Evolutionary conservation across 2,113 vertebrate genomes (phyloP).

Genomic region (rat (Rattus norvegicus)): DNA sequence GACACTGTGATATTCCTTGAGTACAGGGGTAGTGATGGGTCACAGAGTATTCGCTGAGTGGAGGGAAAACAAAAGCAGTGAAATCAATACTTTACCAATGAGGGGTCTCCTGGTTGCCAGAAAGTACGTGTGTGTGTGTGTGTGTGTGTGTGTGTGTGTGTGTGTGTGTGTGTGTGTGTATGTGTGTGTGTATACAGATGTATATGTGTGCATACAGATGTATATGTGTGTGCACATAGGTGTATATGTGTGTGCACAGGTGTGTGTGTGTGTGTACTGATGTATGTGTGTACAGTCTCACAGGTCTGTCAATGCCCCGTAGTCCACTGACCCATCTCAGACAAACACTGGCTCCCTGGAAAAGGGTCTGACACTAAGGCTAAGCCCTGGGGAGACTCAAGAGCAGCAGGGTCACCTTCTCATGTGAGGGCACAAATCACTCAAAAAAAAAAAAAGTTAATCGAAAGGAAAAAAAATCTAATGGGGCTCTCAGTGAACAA

Average conservation of each 20-base stretch:
- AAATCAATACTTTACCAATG: neutral
- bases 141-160: too few species aligned
- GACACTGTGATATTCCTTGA: neutral
- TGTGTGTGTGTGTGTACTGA: neutral
- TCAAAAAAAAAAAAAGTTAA: neutral
- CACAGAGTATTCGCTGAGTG: neutral
- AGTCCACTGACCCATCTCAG: neutral
- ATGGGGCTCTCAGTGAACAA: neutral
- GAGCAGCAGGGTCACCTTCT: neutral
- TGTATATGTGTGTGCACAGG: neutral
- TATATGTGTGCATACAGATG: neutral
- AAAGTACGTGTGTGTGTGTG: too few species aligned
- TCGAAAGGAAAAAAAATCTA: neutral
- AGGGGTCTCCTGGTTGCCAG: neutral
- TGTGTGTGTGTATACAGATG: too few species aligned
- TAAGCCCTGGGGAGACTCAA: neutral
- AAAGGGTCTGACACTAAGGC: neutral
- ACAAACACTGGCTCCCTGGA: neutral
- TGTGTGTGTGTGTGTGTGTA: too few species aligned
- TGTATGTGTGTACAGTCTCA: neutral
- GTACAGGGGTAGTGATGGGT: neutral
- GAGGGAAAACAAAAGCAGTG: neutral
- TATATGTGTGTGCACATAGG: neutral
- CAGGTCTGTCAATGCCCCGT: neutral
- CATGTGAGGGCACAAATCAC: neutral